Conservation (phyloP, 1,140 invertebrate species). For the Pseudoatta argentina region DNA sequence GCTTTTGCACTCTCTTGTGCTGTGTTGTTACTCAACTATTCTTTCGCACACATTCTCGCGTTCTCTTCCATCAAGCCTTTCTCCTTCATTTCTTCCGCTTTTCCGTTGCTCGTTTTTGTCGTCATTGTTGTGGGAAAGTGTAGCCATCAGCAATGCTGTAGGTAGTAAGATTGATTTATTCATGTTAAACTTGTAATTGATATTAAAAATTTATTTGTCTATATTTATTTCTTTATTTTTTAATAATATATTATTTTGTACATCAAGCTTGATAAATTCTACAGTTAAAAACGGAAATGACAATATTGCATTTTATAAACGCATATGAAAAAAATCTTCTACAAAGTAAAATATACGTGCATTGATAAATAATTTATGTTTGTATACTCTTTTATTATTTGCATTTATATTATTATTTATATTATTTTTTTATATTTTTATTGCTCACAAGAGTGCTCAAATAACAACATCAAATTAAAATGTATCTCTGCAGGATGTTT, state of each 20-base stretch:
- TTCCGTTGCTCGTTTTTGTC: conserved; percentile 37
- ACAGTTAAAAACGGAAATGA: neutral
- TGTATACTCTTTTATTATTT: neutral
- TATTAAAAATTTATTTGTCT: neutral
- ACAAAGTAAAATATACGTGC: neutral
- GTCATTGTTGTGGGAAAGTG: conserved; percentile 43
- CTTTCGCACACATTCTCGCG: conserved; percentile 26
- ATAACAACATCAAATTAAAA: neutral
- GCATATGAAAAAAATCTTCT: neutral
- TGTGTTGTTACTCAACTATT: conserved; percentile 32
- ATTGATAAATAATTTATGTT: neutral
- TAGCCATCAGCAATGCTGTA: neutral
- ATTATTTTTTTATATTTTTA: neutral
- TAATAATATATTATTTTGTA: neutral
- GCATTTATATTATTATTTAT: neutral
- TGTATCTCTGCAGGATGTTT: neutral
- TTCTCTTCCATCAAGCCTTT: conserved; percentile 37
- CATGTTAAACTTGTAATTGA: neutral
- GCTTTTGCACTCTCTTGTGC: conserved; percentile 13
- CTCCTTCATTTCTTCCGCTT: neutral
- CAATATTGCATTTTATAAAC: neutral
- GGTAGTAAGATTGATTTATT: conserved; percentile 13
- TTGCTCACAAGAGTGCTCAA: neutral
- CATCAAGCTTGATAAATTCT: neutral
- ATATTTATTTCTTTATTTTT: neutral